Conservation (phyloP, 2,113 vertebrate genomes). For the Pelecanoides urinatrix region DNA sequence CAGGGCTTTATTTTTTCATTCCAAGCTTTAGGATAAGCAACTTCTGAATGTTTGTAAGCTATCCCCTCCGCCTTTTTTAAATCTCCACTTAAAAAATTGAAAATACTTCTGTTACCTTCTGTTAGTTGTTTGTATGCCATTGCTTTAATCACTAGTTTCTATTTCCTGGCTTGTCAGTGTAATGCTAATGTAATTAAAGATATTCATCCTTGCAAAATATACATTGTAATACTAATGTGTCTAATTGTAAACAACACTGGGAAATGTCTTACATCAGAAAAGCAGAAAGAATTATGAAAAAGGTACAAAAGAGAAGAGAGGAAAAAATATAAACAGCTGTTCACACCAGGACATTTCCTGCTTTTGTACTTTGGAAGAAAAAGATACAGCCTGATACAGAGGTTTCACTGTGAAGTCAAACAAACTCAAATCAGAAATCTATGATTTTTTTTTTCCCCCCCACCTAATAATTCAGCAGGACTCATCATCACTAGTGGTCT, state of each 20-base stretch:
- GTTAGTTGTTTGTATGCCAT: not conserved
- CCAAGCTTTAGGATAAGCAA: not conserved
- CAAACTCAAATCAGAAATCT: not conserved
- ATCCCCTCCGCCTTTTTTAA: no score
- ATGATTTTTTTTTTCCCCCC: not conserved
- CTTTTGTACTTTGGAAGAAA: not conserved
- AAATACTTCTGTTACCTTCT: not conserved
- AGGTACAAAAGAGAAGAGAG: not conserved
- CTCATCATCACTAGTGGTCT: not conserved
- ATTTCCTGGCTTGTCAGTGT: not conserved
- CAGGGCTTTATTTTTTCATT: not conserved
- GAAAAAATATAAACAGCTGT: not conserved
- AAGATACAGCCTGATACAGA: not conserved
- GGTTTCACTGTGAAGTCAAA: not conserved
- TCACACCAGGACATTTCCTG: not conserved
- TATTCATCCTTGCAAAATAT: not conserved
- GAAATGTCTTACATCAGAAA: not conserved
- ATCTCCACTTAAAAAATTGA: not conserved
- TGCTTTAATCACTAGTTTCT: not conserved
- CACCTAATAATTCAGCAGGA: accelerated
- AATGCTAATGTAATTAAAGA: slow-evolving; percentile 21
- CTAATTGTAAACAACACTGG: not conserved
- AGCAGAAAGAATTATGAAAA: not conserved
- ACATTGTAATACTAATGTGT: not conserved
- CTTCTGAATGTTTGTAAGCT: not conserved